Base-by-base conservation (phyloP, 2,888 invertebrate genomes). In the Helicoverpa assulta region DNA sequence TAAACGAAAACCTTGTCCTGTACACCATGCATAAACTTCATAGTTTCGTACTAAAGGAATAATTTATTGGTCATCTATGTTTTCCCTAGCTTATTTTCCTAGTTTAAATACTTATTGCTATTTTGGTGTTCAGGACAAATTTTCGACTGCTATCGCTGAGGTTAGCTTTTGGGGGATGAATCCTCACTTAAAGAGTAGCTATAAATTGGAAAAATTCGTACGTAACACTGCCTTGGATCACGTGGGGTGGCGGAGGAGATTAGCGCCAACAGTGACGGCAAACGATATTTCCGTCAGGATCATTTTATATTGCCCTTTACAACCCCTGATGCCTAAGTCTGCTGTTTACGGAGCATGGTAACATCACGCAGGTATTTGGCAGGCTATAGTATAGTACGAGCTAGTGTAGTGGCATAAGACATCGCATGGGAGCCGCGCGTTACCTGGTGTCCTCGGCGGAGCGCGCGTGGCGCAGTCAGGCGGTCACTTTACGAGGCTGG, bases 401-500 rank as follows among this genome's bases (percentile, higher is more conserved):
- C 16, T 16, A 1, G 47, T 47, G n/a, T 47, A 47, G 47, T 47
- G 47, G 47, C 47, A 47, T 47, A 47, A 47, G 47, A 47, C 47
- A n/a, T 47, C 47, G 47, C 47, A 47, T n/a, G 40, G 12, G 47
- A 47, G n/a, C 12, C 29, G 21, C 29, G 58, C 72, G 77, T 77
- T 77, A 77, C 75, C 77, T 18, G 68, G 65, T 55, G 14, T 67
- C 65, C 53, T 70, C 81, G 19, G 59, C 76, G 65, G 80, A 71
- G 67, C 62, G 70, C 33, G 83, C 78, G 61, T 67, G 78, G 52
- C 70, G 63, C 80, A 85, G 93, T 94, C 94, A 94, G 86, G 94
- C 95, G 88, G 94, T 95, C 92, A 95, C 94, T 94, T 95, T 88
- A 94, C 95, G 94, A 95, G 96, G 89, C 95, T 95, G 95, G 96